phyloP scores from a whole-genome alignment of 2,797 vertebrate species.

The Helicolenus hilgendorfi region DNA sequence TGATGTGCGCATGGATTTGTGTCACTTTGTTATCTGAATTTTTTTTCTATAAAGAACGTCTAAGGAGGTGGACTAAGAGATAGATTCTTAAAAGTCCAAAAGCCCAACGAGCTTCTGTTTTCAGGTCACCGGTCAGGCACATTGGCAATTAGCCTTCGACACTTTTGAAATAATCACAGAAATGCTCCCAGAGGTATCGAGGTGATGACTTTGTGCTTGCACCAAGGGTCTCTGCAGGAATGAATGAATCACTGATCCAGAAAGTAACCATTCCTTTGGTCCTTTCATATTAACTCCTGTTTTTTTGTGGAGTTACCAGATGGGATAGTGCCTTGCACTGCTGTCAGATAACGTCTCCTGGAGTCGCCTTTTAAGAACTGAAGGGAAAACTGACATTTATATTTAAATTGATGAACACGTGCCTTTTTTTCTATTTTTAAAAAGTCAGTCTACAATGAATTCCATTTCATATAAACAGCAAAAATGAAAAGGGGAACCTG shows the following conservation, averaged over 20 bases:
- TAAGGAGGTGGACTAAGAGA: background rate
- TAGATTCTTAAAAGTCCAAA: conserved; percentile 10
- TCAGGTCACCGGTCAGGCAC: conserved; percentile 67
- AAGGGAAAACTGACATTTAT: background rate
- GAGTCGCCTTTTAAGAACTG: background rate
- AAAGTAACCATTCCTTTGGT: background rate
- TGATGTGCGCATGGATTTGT: background rate
- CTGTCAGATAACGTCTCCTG: background rate
- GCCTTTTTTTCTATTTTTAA: background rate
- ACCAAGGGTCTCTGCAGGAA: conserved; percentile 51
- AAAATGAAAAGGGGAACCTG: background rate
- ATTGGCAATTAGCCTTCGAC: conserved; percentile 69
- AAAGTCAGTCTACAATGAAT: background rate
- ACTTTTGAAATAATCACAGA: conserved; percentile 54
- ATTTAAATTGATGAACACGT: background rate
- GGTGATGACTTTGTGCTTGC: conserved; percentile 41
- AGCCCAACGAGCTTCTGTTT: conserved; percentile 49
- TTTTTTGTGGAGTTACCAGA: background rate
- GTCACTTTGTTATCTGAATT: background rate
- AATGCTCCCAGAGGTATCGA: conserved; percentile 37
- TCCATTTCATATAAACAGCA: background rate
- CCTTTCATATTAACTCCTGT: conserved; percentile 19
- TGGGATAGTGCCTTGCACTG: background rate
- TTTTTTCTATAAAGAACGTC: background rate
- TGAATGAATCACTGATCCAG: conserved; percentile 55